Base-by-base conservation (phyloP, 2,113 vertebrate genomes). In the Eubucco bourcierii region DNA sequence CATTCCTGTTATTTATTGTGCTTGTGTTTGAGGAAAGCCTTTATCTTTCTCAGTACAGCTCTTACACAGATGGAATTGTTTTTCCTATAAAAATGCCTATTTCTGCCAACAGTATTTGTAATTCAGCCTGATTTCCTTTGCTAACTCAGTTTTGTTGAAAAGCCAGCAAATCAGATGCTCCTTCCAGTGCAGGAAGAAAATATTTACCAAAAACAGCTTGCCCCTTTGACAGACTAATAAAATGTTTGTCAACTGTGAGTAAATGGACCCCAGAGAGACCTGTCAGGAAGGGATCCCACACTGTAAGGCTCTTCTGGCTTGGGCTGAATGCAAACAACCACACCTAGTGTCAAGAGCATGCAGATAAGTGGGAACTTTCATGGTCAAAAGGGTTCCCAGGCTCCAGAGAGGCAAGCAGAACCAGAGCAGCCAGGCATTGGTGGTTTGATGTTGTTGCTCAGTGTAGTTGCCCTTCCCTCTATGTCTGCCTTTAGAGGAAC, bases 41-140 rank as follows among this genome's bases (percentile, higher is more conserved):
- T 84, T 86, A 81, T 94, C 83, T 90, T 88, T 87, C 67, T 80
- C 46, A 24, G 20, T 66, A 31, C 27, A 74, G 37, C 39, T 77
- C 64, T 66, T 90, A 79, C 28, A 65, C 11, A 73, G 74, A 92
- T 70, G 24, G 37, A 92, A 84, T 87, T 95, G 79, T 93, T 93
- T 93, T 94, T 92, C 68, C n/a, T 82, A 63, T 75, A 77, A 82
- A 90, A 89, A 68, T 87, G 19, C 16, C 16, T 50, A 14, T 87
- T 94, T 96, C 56, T 23, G 73, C 29, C 34, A 88, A 33, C 25
- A 27, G 7, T 67, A 77, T 77, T 55, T 93, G 56, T 92, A 87
- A 93, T 76, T 91, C 87, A 84, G 20, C 13, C 46, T 76, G 50
- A 73, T 76, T 73, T 90, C 29, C 29, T 84, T 84, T 68, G 5